Evolutionary conservation across 2,888 invertebrate genomes (phyloP), one percentile per base, ranked within the genome.

Genomic region (Atrina japonica): DNA sequence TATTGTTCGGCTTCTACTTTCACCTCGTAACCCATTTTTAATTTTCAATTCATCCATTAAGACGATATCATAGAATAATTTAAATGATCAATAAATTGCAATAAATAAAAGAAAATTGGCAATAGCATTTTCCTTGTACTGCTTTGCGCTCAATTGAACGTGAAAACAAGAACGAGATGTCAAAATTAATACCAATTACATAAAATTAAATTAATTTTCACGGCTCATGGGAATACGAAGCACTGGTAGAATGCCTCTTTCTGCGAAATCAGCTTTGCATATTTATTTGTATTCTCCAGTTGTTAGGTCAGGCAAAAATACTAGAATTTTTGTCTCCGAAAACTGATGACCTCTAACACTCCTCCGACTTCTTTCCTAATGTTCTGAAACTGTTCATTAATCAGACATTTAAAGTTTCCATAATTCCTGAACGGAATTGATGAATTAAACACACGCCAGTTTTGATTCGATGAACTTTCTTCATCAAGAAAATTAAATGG

Each of bases 401-500:
- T 81, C 80, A 76, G 71, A 59, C 73, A 71, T 78, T 77, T 80
- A 82, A n/a, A 76, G 79, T 66, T 75, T 76, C 35, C 5, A 35
- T 77, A 75, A 77, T 74, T 73, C 47, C 49, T 67, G 59, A 73
- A 64, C 69, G 66, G 63, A 67, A 53, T 66, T 80, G 80, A 80
- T 82, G 77, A 78, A 81, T 81, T 81, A 81, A 76, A 75, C 56
- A 60, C 76, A 74, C 64, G 75, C 76, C 77, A 75, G 76, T 73
- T 76, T 74, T 76, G 76, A 78, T 77, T 72, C 78, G 74, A 75
- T 76, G 66, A 66, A 49, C 61, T 50, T 50, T 76, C 78, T 80
- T 78, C 82, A 80, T 82, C 80, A 77, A 77, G 80, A 76, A 82
- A 82, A 82, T 82, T 79, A 82, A 80, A 81, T 77, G 74, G 76